Evolutionary conservation across 2,113 vertebrate species (phyloP), one percentile per base, ranked within the genome.

Genomic region (Poicephalus meyeri): DNA sequence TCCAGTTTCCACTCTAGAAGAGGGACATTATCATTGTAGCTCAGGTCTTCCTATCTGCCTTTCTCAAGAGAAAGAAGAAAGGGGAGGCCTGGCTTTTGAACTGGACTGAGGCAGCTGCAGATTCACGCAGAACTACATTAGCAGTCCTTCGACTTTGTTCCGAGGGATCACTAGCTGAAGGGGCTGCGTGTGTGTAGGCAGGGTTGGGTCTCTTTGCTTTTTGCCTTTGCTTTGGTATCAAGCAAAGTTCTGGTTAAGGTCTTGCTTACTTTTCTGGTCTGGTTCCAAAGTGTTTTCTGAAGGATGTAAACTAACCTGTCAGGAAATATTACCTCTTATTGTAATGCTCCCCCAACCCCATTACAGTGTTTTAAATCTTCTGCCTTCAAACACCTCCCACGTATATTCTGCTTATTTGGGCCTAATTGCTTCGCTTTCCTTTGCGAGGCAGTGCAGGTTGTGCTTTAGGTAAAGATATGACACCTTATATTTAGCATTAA

Each of bases 401-500:
- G 2, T 91, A 77, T 79, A 93, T 86, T 64, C 61, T 95, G 81
- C 58, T 91, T 79, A 42, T 94, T 97, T 92, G 95, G 93, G 89
- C 89, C 85, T 90, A 88, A 86, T 93, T 97, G 77, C 89, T 91
- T 94, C 72, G 65, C 95, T 96, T 97, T 96, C 89, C 91, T 90
- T 87, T 80, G 53, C 3, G 3, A 52, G 70, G 46, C 76, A 46
- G 74, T 65, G 73, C 82, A 78, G 91, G 92, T 96, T 96, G 85
- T 49, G 24, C 69, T 64, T 80, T 92, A 95, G 42, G 87, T 93
- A 79, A 92, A 93, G 91, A 82, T 89, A 86, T 71, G 97, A 96
- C 98, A 97, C 94, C 95, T 97, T 94, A 95, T 97, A 95, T 93
- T 98, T 98, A 97, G 92, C 86, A 95, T 95, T 97, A 96, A 98